Evolutionary conservation across 2,888 invertebrate genomes (phyloP).

Genomic region (Rhaphigaster nebulosa): DNA sequence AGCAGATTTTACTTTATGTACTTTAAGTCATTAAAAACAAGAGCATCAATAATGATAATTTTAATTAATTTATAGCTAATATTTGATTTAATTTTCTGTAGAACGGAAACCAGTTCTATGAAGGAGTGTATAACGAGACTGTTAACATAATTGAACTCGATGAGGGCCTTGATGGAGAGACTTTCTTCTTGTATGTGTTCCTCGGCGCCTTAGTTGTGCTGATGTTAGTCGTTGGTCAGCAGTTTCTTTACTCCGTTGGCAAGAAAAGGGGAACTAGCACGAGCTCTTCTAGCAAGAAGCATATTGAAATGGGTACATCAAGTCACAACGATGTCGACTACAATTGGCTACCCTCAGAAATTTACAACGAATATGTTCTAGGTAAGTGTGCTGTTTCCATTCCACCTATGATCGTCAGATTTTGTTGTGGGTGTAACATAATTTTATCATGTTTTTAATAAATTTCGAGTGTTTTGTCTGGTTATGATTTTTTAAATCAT

Average conservation of each 20-base stretch:
- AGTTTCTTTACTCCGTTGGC: conserved; percentile 87
- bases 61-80: background rate
- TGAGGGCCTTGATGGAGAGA: conserved; percentile 97
- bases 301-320: conserved; percentile 91
- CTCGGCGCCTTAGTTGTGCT: conserved; percentile 91
- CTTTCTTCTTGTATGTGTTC: conserved; percentile 97
- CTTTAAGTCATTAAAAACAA: background rate
- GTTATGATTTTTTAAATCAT: background rate
- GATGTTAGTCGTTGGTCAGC: conserved; percentile 89
- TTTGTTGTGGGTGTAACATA: background rate
- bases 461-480: background rate
- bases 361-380: conserved; percentile 53
- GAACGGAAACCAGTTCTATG: conserved; percentile 79
- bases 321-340: conserved; percentile 94
- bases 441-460: background rate
- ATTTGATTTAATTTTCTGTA: conserved; percentile 66
- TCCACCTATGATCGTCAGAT: background rate
- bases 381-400: background rate
- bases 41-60: background rate
- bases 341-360: conserved; percentile 97
- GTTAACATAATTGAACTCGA: conserved; percentile 95
- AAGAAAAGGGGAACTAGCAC: conserved; percentile 75
- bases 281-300: conserved; percentile 73
- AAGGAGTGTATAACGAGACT: conserved; percentile 98
- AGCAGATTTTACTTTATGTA: background rate